Base-by-base conservation (phyloP, 2,888 invertebrate species). In the Stenotaenia linearis region DNA sequence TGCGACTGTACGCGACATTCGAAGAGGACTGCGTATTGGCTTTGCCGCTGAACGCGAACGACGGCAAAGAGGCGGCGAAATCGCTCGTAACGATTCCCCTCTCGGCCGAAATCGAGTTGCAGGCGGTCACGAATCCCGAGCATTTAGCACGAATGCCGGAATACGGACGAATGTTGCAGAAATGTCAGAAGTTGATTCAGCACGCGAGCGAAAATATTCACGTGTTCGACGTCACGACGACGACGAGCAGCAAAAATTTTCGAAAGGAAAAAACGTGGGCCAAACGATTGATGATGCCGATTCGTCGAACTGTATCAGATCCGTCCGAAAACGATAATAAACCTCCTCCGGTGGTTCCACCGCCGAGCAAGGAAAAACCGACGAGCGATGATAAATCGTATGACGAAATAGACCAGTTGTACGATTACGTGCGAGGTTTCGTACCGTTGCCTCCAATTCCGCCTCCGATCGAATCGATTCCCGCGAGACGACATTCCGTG, bases 391-490 rank as follows among this genome's bases (percentile, higher is more conserved):
- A 94, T 85, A 95, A 78, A 21, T 75, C 96, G 84, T 96, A 97
- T 87, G 95, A 96, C 83, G 96, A 97, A 87, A 96, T 97, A 83
- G 97, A 97, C 88, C 95, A 97, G 87, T 95, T 97, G 82, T 97
- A 97, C 86, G 96, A 96, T 85, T 97, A 97, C 86, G 96, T 97
- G 0, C 89, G 97, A 81, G 96, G 97, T 0, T 93, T 97, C 83
- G 96, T 96, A 78, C 95, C 95, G 0, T 15, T 61, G 12, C 75
- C 80, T 75, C 95, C 95, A 45, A 95, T 95, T 56, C 40, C 80
- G 18, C 95, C 95, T 45, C 95, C 95, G 12, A 94, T 95, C 84
- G 95, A 95, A 88, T 95, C 95, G 0, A 95, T 95, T 84, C 95
- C 95, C 0, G 91, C 93, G 0, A 78, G 84, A 7, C 82, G 82